Base-by-base conservation (phyloP, 1,140 invertebrate genomes). In the Cepaea nemoralis region DNA sequence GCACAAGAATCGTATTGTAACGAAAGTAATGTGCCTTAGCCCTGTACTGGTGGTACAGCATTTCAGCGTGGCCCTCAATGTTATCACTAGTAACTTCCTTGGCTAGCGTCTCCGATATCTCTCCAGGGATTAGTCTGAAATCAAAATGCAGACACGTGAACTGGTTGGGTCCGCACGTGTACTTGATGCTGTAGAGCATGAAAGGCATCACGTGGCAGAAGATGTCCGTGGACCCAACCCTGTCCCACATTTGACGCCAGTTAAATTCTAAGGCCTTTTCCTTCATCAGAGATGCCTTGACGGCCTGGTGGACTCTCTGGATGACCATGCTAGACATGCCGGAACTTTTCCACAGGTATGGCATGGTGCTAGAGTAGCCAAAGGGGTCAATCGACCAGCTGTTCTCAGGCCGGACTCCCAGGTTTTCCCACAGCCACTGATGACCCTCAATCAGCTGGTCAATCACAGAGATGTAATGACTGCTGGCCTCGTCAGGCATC, bases 151-250 rank as follows among this genome's bases (percentile, higher is more conserved):
- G 98, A 90, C 98, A 99, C 37, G 97, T 92, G 92, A 97, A 97
- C 0, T 97, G 97, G 93, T 99, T 97, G 0, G 98, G 98, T 0
- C 98, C 98, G 92, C 98, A 99, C 0, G 98, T 97, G 88, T 99
- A 98, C 8, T 98, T 98, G 16, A 99, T 94, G 90, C 99, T 98
- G 88, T 99, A 99, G 50, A 96, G 97, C 91, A 99, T 99, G 91
- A 99, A 99, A 24, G 98, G 98, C 97, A 99, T 99, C 94, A 99
- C 94, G 87, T 99, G 98, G 19, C 97, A 98, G 75, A 98, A 94
- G 33, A 99, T 94, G 84, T 98, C 97, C 0, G 94, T 96, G 22
- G 63, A 48, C 19, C 89, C 87, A 2, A 77, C 76, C 6, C n/a
- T 24, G 40, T 88, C 97, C 97, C 98, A 99, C 48, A 94, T 90